Conservation (phyloP, 2,797 vertebrate species). For the Onychomys leucogaster region DNA sequence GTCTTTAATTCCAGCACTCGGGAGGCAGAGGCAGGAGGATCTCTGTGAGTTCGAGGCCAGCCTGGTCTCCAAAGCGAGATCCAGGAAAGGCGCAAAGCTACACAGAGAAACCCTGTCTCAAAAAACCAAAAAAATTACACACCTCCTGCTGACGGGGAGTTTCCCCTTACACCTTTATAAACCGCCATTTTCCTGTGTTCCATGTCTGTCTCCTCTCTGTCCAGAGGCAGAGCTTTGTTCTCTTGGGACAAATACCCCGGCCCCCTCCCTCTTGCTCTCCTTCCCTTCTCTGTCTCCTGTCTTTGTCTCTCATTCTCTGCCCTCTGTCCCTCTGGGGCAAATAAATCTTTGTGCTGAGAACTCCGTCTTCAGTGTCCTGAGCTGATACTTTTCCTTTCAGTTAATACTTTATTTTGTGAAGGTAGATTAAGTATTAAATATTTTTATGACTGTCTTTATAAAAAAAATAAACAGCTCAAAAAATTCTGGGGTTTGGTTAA, state of each 20-base stretch:
- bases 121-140: too few species aligned
- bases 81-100: too few species aligned
- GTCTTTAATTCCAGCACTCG: too few species aligned
- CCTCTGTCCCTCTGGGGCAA: background rate
- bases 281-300: background rate
- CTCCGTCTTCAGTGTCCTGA: background rate
- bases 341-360: background rate
- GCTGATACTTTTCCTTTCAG: background rate
- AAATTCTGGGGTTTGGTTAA: background rate
- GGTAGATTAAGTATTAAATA: background rate
- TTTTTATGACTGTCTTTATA: background rate
- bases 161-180: background rate
- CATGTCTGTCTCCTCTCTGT: background rate
- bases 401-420: conserved; percentile 1
- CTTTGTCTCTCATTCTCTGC: background rate
- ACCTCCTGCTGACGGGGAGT: background rate
- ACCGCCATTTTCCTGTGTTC: background rate
- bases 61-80: too few species aligned
- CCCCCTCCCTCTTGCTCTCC: too few species aligned
- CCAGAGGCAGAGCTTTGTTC: background rate
- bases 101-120: too few species aligned
- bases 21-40: too few species aligned
- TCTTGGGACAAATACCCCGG: background rate
- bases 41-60: too few species aligned
- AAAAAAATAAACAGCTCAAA: background rate